These are phyloP conservation scores for Drosophila anceps DNA, from an alignment of 2,888 invertebrate species.

Conservation along the genomic window DNA sequence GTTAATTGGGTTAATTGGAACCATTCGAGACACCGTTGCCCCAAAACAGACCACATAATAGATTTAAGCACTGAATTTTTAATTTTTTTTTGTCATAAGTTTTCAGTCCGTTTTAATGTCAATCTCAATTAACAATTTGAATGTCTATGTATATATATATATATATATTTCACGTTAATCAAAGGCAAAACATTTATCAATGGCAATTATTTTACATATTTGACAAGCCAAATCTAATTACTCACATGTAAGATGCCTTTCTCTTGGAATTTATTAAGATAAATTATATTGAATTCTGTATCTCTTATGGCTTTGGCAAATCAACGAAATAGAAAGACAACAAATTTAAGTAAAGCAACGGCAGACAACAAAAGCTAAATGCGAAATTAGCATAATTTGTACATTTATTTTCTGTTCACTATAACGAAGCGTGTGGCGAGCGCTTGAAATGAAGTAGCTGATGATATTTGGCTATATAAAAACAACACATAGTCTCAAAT, in stretches of 20 bases:
- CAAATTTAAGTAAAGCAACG: slow-evolving; percentile 21
- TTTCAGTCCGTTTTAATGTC: slow-evolving; percentile 22
- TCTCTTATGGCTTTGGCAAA: slow-evolving; percentile 13
- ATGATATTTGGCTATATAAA: slow-evolving; percentile 29
- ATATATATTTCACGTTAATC: background rate
- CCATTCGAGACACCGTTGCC: slow-evolving; percentile 26
- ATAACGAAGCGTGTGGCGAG: slow-evolving; percentile 38
- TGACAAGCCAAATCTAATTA: slow-evolving; percentile 44
- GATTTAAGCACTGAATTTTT: slow-evolving; percentile 6
- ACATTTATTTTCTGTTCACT: slow-evolving; percentile 67
- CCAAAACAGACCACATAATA: slow-evolving; percentile 3
- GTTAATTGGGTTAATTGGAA: slow-evolving; percentile 75
- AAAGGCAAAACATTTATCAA: slow-evolving; percentile 41
- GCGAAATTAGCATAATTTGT: slow-evolving; percentile 70
- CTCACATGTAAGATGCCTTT: slow-evolving; percentile 45
- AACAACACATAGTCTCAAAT: slow-evolving; percentile 28
- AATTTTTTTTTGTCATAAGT: slow-evolving; percentile 1
- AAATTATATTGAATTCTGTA: slow-evolving; percentile 16
- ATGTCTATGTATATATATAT: background rate
- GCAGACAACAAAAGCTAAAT: slow-evolving; percentile 54
- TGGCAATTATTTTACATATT: slow-evolving; percentile 12
- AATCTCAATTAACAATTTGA: slow-evolving; percentile 17
- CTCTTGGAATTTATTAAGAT: slow-evolving; percentile 40
- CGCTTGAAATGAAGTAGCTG: slow-evolving; percentile 48
- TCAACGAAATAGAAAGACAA: slow-evolving; percentile 11